Conservation (phyloP, 2,797 vertebrate species). For the Halcyon badia region DNA sequence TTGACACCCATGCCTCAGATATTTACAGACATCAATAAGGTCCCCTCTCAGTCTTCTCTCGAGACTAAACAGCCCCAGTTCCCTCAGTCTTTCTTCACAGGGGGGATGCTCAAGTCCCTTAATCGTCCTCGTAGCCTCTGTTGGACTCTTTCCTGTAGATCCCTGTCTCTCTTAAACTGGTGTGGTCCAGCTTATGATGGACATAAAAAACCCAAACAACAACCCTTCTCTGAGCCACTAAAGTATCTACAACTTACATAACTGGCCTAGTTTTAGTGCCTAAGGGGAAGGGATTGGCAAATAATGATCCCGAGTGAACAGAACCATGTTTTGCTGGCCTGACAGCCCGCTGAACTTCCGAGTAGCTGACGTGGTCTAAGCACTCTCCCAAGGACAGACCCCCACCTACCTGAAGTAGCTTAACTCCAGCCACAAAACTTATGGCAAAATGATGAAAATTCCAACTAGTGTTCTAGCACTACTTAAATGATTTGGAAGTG, state of each 20-base stretch:
- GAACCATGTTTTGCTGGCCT: background rate
- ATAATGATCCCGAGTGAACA: background rate
- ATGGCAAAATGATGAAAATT: background rate
- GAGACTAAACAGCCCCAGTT: no score
- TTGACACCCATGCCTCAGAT: no score
- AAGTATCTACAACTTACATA: background rate
- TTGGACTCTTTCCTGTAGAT: no score
- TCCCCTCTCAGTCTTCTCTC: no score
- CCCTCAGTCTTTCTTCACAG: no score
- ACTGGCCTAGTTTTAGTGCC: background rate
- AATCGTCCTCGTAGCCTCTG: no score
- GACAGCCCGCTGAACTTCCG: background rate
- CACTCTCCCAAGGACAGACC: background rate
- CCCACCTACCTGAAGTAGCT: background rate
- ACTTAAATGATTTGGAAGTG: background rate
- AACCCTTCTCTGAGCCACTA: background rate
- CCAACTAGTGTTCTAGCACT: no score
- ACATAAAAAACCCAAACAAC: background rate
- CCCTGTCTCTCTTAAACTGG: no score
- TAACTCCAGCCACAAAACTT: background rate
- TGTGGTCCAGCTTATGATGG: no score
- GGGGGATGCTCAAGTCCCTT: no score
- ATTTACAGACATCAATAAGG: no score
- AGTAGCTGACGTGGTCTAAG: accelerated
- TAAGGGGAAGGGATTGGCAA: background rate